These are phyloP conservation scores for Parazoanthus darwini DNA, from an alignment of 92 coral and sea anemone genomes.

Conservation along the genomic window DNA sequence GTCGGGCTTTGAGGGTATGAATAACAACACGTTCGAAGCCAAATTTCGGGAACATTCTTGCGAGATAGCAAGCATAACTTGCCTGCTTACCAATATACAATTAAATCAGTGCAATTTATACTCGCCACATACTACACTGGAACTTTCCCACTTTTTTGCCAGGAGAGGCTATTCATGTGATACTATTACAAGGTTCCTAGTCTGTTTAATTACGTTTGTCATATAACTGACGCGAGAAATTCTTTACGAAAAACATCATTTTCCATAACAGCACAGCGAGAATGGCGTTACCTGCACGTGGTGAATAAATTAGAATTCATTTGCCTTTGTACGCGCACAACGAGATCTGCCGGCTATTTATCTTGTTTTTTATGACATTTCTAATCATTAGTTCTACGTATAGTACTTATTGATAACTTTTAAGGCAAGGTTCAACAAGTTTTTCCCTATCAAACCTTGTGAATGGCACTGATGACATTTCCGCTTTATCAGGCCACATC, in stretches of 20 bases:
- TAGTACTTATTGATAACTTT: neutral
- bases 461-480: neutral
- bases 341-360: neutral
- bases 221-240: no score
- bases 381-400: neutral
- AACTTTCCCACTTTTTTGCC: no score
- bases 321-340: neutral
- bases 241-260: neutral
- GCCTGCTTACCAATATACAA: no score
- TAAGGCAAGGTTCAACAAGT: neutral
- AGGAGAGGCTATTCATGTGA: neutral
- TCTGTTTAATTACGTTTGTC: no score
- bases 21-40: no score
- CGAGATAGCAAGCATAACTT: no score
- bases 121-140: no score
- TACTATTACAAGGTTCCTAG: neutral
- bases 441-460: neutral
- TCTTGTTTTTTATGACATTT: neutral
- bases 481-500: neutral
- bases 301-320: no score
- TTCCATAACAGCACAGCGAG: neutral
- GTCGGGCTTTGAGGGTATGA: no score
- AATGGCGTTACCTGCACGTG: neutral
- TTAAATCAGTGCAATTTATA: no score
- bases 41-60: no score